Evolutionary conservation across 2,113 vertebrate species (phyloP).

Genomic region (Scartelaos histophorus): DNA sequence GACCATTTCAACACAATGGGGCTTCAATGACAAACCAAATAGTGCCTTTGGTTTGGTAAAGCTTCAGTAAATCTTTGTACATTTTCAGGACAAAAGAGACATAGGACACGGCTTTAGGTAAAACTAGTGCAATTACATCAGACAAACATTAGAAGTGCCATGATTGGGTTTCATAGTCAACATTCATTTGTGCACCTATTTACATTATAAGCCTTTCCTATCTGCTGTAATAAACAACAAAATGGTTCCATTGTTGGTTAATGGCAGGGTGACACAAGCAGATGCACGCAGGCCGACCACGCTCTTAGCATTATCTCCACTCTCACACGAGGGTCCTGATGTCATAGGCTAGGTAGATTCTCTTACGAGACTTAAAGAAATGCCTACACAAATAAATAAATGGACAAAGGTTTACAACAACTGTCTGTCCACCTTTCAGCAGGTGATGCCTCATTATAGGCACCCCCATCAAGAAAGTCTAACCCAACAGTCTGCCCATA

Average conservation of each 20-base stretch:
- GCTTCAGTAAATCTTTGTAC: conserved; percentile 35
- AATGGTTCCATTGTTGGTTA: conserved; percentile 46
- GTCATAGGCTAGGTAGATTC: conserved; percentile 40
- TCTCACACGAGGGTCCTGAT: conserved; percentile 22
- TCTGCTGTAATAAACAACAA: conserved; percentile 28
- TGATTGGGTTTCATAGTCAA: conserved; percentile 54
- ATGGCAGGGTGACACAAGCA: conserved; percentile 23
- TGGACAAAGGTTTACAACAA: background rate
- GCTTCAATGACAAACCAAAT: conserved; percentile 15
- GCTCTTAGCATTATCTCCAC: conserved; percentile 31
- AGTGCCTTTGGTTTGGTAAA: conserved; percentile 9
- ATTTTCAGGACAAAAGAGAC: conserved; percentile 16
- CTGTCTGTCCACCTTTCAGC: no score
- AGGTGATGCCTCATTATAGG: background rate
- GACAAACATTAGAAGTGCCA: background rate
- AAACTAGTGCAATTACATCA: conserved; percentile 14
- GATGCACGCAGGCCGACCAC: conserved; percentile 17
- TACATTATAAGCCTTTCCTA: background rate
- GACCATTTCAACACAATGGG: conserved; percentile 32
- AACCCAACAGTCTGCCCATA: no score
- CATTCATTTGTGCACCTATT: conserved; percentile 20
- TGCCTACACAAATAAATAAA: background rate
- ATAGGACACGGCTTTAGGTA: background rate
- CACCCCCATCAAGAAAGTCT: background rate
- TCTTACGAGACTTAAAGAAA: background rate